Base-by-base conservation (phyloP, 2,888 invertebrate genomes). In the Physocephala rufipes region DNA sequence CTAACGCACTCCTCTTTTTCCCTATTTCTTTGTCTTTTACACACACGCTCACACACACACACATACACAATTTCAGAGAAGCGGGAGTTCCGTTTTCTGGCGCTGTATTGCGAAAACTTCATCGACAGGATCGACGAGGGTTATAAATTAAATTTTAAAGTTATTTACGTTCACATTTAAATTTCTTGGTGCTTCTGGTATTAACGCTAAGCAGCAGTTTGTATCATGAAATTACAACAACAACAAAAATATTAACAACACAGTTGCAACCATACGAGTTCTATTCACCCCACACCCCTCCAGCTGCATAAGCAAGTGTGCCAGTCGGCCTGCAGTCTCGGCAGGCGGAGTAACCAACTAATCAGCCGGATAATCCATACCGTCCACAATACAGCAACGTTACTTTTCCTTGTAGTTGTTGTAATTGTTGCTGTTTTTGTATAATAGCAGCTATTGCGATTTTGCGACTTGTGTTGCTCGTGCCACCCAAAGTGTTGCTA, bases 101-200 rank as follows among this genome's bases (percentile, higher is more conserved):
- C 58, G 58, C 24, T 26, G 36, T 67, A 67, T 63, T 63, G 51
- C 59, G 69, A 69, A 9, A 36, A 51, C 58, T 45, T 28, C 65
- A 69, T 69, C 71, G 67, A n/a, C n/a, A n/a, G n/a, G n/a, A 72
- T 75, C 70, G 75, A 71, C 73, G 72, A 73, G 71, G 74, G 74
- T 76, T 78, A 73, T 71, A 75, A 78, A 77, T 75, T n/a, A 75
- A 74, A 74, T 77, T 76, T 76, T 62, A 71, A 74, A 76, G 74
- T 76, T 74, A 76, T 76, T 76, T 73, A 72, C 74, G 76, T 76
- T 76, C 73, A 72, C 74, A 51, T 70, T 62, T 71, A 74, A 70
- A 70, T 65, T 72, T 75, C 58, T 74, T 72, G 55, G 74, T 74
- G 76, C 77, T 78, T 78, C 78, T 51, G 53, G 65, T 24, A 65